Conservation (phyloP, 2,888 invertebrate genomes). For the Malachius bipustulatus region DNA sequence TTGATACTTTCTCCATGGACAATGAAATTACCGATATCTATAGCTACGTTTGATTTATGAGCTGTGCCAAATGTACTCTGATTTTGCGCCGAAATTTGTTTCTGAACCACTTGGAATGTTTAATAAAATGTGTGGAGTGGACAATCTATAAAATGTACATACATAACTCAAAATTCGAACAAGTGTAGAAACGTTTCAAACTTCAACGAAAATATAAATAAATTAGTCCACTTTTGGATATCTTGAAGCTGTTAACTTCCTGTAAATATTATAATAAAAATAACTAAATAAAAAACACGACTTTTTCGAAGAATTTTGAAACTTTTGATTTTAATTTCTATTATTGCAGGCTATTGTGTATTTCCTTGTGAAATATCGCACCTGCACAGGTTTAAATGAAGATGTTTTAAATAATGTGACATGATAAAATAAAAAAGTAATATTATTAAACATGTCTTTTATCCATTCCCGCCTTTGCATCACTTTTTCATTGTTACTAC, state of each 20-base stretch:
- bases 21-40: constrained; percentile 23
- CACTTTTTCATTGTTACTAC: too few relatives aligned
- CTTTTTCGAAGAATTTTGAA: constrained; percentile 35
- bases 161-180: too few relatives aligned
- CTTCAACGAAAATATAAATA: constrained; percentile 31
- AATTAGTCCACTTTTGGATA: constrained; percentile 13
- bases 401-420: constrained; percentile 35
- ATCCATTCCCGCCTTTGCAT: too few relatives aligned
- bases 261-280: constrained; percentile 22
- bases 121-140: too few relatives aligned
- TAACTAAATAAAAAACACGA: constrained; percentile 16
- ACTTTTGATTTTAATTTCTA: too few relatives aligned
- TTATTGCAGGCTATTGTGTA: too few relatives aligned
- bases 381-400: too few relatives aligned
- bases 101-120: too few relatives aligned
- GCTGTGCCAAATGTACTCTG: too few relatives aligned
- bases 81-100: too few relatives aligned
- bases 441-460: constrained; percentile 16
- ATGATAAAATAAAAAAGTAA: constrained; percentile 32
- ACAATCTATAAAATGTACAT: constrained; percentile 21
- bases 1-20: not conserved
- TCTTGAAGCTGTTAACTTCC: constrained; percentile 15
- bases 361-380: too few relatives aligned
- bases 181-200: constrained; percentile 31
- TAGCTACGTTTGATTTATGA: constrained; percentile 21